Conservation (phyloP, 2,113 vertebrate species). For the Empidonax traillii region DNA sequence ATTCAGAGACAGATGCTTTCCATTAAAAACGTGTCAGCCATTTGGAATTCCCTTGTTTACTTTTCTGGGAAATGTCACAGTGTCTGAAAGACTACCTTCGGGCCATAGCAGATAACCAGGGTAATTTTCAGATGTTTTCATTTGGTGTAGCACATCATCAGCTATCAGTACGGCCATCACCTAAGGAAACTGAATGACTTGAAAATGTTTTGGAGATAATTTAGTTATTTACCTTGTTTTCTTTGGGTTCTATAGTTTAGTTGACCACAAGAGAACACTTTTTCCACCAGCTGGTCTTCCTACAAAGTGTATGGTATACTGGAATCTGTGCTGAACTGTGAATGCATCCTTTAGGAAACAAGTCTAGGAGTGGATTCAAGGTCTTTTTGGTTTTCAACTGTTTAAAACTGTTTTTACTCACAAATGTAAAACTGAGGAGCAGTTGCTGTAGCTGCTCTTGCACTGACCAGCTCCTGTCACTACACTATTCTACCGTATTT, state of each 20-base stretch:
- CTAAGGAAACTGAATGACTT: not conserved
- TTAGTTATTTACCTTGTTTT: not conserved
- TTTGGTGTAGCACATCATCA: not conserved
- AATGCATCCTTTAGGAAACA: not conserved
- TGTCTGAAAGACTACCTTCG: not conserved
- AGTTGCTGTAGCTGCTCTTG: not conserved
- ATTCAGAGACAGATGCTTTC: not conserved
- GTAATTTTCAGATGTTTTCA: not conserved
- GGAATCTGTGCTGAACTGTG: not conserved
- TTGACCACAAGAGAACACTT: not conserved
- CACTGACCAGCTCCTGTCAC: not conserved
- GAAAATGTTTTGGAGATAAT: not conserved
- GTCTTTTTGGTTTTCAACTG: not conserved
- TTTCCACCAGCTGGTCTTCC: not conserved
- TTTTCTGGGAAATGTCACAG: not conserved
- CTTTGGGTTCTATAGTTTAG: not conserved
- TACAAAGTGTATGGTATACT: not conserved
- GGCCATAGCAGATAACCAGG: not conserved
- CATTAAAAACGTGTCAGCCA: not conserved
- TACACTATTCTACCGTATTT: not conserved
- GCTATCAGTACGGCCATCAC: not conserved
- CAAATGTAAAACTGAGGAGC: not conserved
- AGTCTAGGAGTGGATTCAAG: not conserved
- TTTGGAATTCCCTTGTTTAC: not conserved
- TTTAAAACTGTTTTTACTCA: not conserved